Base-by-base conservation (phyloP, 1,140 invertebrate genomes). In the Drosophila subpulchrella region DNA sequence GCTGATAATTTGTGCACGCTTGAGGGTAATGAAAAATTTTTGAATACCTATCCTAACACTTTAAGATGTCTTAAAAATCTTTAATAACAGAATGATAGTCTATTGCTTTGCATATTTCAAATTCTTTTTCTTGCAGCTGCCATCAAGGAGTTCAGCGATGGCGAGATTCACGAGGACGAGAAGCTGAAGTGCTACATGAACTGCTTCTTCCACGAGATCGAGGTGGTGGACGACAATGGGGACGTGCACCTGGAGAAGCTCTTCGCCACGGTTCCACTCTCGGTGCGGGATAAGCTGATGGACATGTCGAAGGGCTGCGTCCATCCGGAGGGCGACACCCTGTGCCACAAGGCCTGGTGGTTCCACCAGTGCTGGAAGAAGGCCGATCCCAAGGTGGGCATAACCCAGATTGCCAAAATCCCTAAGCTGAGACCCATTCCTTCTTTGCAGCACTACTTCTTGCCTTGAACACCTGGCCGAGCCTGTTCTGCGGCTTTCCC, bases 281-380 rank as follows among this genome's bases (percentile, higher is more conserved):
- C 75, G 1, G 27, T 91, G 20, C 79, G 90, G 7, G 86, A 84
- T 24, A 74, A 88, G 8, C 56, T 91, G 34, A 81, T 92, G 15
- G 65, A 71, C 41, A 91, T 91, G 84, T 78, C 88, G 5, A 60
- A 88, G 55, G 59, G 63, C 4, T 92, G 91, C 27, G 20, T 82
- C 12, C 81, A 91, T 60, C 90, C 91, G 6, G 74, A 84, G 53
- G 91, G 90, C 36, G 91, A 92, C 53, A 89, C 71, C 1, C 34
- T 92, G 12, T 92, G 92, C 50, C 81, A 92, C 51, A 91, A 91
- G 61, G 92, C 92, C 30, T 92, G 92, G 88, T 92, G 91, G 91
- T 92, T 92, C 63, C 84, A 92, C 55, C 85, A 92, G 46, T 92
- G 92, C 67, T 92, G 92, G 92, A 92, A 92, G 39, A 92, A 91